These are phyloP conservation scores for Parazoanthus darwini DNA, from an alignment of 92 coral and sea anemone genomes.

Conservation along the genomic window DNA sequence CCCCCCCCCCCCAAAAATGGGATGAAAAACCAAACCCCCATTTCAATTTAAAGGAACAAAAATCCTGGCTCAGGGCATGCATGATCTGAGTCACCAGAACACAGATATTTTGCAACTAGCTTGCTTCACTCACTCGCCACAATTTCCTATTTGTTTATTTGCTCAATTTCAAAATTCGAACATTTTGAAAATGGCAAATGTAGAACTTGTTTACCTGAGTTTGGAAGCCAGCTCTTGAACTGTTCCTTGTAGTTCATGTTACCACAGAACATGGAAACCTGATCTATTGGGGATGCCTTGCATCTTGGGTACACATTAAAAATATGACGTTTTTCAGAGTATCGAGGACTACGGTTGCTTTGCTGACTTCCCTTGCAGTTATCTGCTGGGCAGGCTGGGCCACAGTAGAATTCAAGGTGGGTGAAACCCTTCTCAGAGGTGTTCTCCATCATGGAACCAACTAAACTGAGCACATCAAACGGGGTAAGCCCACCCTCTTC, in stretches of 20 bases:
- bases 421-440: not conserved
- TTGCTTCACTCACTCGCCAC: too few species aligned
- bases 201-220: not conserved
- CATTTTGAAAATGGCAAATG: too few species aligned
- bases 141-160: too few species aligned
- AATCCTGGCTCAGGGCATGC: too few species aligned
- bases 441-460: slow-evolving; percentile 24
- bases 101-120: too few species aligned
- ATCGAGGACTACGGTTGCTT: not conserved
- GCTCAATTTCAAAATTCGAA: too few species aligned
- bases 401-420: not conserved
- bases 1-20: too few species aligned
- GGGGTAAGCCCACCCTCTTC: slow-evolving; percentile 4
- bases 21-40: too few species aligned
- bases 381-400: slow-evolving; percentile 12
- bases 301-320: slow-evolving; percentile 27
- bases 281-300: not conserved
- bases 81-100: too few species aligned
- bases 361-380: slow-evolving; percentile 14
- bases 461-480: not conserved
- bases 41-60: too few species aligned
- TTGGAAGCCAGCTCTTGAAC: not conserved
- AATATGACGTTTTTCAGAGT: not conserved
- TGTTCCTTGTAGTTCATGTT: slow-evolving; percentile 2
- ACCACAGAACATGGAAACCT: slow-evolving; percentile 27